Conservation (phyloP, 2,113 vertebrate genomes). For the Nothocercus julius region DNA sequence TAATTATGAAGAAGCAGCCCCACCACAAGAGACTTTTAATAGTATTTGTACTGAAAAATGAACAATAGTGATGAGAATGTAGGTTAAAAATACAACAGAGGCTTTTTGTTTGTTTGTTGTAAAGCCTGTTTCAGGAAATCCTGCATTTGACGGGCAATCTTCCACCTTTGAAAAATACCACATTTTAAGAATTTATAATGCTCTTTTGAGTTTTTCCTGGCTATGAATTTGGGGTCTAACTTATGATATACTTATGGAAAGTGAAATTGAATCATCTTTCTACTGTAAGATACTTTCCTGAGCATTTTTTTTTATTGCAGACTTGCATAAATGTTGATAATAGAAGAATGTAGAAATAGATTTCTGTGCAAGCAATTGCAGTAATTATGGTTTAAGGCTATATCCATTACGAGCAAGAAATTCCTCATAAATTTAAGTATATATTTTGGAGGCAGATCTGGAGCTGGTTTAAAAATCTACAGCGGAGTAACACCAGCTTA, state of each 20-base stretch:
- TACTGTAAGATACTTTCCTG: not conserved
- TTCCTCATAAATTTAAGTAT: slow-evolving; percentile 19
- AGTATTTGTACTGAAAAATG: not conserved
- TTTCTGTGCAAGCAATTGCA: not conserved
- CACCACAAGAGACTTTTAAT: not conserved
- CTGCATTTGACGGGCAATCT: not conserved
- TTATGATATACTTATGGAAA: not conserved
- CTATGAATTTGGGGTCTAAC: not conserved
- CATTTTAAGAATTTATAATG: not conserved
- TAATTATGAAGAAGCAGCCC: not conserved
- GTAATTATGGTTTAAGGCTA: slow-evolving; percentile 7
- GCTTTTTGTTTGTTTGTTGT: not conserved
- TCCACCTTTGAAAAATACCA: not conserved
- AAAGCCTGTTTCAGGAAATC: slow-evolving; percentile 12
- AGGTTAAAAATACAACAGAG: not conserved
- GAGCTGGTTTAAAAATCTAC: not conserved
- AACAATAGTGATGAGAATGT: not conserved
- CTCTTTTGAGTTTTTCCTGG: not conserved
- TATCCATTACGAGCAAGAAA: not conserved
- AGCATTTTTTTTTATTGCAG: not conserved
- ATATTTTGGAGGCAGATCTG: slow-evolving; percentile 1
- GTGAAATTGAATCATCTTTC: not conserved
- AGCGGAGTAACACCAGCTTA: not conserved
- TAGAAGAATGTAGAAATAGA: not conserved
- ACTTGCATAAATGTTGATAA: not conserved